These are phyloP conservation scores for Pogonocichla stellata DNA, from an alignment of 2,113 vertebrate genomes.

Conservation along the genomic window DNA sequence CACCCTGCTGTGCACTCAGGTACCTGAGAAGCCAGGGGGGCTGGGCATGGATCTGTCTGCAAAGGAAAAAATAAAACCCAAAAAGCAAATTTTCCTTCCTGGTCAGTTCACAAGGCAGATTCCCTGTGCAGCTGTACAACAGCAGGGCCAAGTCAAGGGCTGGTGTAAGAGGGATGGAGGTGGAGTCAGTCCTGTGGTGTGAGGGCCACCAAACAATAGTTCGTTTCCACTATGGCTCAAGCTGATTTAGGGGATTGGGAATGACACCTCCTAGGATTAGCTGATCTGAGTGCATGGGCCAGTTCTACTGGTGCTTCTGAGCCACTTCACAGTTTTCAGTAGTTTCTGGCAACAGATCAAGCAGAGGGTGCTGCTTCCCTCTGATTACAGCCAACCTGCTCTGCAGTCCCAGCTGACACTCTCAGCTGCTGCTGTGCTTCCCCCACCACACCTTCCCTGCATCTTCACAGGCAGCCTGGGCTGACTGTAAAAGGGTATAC, in stretches of 20 bases:
- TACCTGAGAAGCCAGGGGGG: not conserved
- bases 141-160: not conserved
- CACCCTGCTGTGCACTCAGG: not conserved
- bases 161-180: not conserved
- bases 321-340: not conserved
- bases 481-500: not conserved
- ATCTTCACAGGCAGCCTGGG: not conserved
- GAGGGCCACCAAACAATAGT: fast-evolving
- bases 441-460: not conserved
- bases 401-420: not conserved
- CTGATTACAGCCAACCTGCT: not conserved
- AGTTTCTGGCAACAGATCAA: not conserved
- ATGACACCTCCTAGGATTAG: not conserved
- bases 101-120: not conserved
- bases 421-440: not conserved
- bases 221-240: not conserved
- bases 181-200: fast-evolving
- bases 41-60: not conserved
- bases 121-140: not conserved
- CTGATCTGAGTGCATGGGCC: not conserved
- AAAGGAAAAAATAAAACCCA: not conserved
- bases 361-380: not conserved
- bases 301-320: not conserved
- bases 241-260: not conserved
- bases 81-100: not conserved